Conservation (phyloP, 2,888 invertebrate species). For the Archips xylosteana region DNA sequence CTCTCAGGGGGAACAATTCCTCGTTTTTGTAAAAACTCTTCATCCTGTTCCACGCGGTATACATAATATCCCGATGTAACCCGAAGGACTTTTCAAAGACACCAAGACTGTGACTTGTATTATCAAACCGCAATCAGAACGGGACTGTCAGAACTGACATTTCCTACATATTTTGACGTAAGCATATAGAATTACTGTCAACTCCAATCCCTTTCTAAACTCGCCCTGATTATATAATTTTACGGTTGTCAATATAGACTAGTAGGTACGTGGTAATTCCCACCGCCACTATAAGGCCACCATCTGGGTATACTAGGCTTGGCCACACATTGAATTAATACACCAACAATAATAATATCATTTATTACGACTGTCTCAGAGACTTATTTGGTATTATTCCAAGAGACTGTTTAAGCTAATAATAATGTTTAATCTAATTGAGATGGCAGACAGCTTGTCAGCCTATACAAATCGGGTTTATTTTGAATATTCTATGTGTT, state of each 20-base stretch:
- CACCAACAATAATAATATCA: neutral
- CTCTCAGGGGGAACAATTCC: too few relatives aligned
- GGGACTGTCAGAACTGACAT: too few relatives aligned
- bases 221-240: too few relatives aligned
- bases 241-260: neutral
- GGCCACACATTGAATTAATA: neutral
- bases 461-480: neutral
- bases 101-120: neutral
- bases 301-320: slow-evolving; percentile 17
- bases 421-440: neutral
- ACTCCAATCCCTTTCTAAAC: too few relatives aligned
- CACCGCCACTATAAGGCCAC: slow-evolving; percentile 7
- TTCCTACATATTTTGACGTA: too few relatives aligned
- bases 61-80: neutral
- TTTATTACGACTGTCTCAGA: slow-evolving; percentile 5
- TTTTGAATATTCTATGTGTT: neutral
- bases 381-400: neutral
- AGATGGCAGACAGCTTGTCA: neutral
- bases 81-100: neutral
- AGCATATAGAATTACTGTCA: too few relatives aligned
- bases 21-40: too few relatives aligned
- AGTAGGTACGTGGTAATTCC: slow-evolving; percentile 12
- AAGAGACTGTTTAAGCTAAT: neutral
- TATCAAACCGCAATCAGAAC: too few relatives aligned
- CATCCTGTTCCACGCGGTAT: too few relatives aligned